Evolutionary conservation across 2,888 invertebrate genomes (phyloP).

Genomic region (Euphydryas editha): DNA sequence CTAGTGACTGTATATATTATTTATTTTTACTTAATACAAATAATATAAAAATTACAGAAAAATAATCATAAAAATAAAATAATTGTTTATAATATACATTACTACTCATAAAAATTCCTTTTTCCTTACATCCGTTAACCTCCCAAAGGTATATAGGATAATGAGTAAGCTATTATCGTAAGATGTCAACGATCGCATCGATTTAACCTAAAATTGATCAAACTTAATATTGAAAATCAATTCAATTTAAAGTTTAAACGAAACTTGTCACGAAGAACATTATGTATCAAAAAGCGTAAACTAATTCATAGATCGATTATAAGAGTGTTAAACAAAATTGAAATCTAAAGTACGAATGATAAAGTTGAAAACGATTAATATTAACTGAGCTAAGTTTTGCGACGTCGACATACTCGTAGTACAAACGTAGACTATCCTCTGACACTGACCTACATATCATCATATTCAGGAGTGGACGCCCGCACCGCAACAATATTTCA

Average conservation of each 20-base stretch:
- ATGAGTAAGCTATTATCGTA: background rate
- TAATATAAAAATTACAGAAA: no score
- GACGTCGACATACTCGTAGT: constrained; percentile 51
- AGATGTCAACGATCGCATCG: constrained; percentile 48
- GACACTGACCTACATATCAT: constrained; percentile 77
- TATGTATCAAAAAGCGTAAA: constrained; percentile 45
- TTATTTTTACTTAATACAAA: no score
- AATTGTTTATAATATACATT: no score
- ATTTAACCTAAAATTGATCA: constrained; percentile 13
- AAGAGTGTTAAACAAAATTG: constrained; percentile 49
- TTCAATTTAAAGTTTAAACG: constrained; percentile 44
- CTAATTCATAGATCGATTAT: constrained; percentile 46
- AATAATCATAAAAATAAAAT: no score
- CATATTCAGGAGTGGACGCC: constrained; percentile 35
- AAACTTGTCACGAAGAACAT: constrained; percentile 45
- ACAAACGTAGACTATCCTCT: constrained; percentile 64
- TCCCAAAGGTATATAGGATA: no score
- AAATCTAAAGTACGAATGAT: constrained; percentile 56
- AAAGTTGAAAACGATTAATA: constrained; percentile 59
- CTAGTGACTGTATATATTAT: no score
- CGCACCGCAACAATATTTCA: constrained; percentile 31
- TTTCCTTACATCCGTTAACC: no score
- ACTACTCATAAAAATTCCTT: no score
- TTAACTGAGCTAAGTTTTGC: constrained; percentile 48
- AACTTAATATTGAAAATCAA: constrained; percentile 39